Base-by-base conservation (phyloP, 2,113 vertebrate species). In the Platycercus adscitus region DNA sequence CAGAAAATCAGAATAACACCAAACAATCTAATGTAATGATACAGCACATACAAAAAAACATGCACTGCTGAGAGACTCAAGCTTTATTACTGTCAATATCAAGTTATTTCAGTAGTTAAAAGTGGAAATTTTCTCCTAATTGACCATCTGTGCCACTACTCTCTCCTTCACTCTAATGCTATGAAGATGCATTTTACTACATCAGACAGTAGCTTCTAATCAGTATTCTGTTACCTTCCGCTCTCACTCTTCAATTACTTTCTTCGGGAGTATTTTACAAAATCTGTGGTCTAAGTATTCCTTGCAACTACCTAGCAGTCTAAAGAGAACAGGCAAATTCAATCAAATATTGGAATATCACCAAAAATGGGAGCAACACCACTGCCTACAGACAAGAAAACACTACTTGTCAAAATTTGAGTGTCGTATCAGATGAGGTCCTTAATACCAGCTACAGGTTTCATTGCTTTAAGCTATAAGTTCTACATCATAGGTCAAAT, bases 81-180 rank as follows among this genome's bases (percentile, higher is more conserved):
- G 52, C 49, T 95, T 90, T 91, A 92, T 83, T 95, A 81, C 47
- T 79, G 55, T 68, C 90, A 93, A 50, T 88, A 95, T 80, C 80
- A 83, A 96, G 55, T 79, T 65, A 86, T 93, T 91, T 93, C 92
- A 88, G 88, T 75, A 96, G 86, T 86, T 93, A 94, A 55, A 93
- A 88, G 80, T 88, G 90, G 82, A 94, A 97, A 93, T 92, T 86
- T 65, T 88, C 91, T 86, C 50, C 86, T 92, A 94, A 93, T 87
- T 91, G 81, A 79, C 94, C 94, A 97, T 94, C 94, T 97, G 94
- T 76, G 83, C 81, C 73, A 37, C 35, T 76, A 65, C 26, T 79
- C 49, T 66, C 76, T 89, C 33, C 73, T 78, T 87, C 60, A 81
- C 35, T 64, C 35, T n/a, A 64, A 43, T 6, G 28, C 60, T 81